Percentiles rank a stretch among this genome's conserved stretches.
Evolutionary conservation across 1,140 invertebrate species (phyloP).

Genomic region (Bilobella aurantiaca): DNA sequence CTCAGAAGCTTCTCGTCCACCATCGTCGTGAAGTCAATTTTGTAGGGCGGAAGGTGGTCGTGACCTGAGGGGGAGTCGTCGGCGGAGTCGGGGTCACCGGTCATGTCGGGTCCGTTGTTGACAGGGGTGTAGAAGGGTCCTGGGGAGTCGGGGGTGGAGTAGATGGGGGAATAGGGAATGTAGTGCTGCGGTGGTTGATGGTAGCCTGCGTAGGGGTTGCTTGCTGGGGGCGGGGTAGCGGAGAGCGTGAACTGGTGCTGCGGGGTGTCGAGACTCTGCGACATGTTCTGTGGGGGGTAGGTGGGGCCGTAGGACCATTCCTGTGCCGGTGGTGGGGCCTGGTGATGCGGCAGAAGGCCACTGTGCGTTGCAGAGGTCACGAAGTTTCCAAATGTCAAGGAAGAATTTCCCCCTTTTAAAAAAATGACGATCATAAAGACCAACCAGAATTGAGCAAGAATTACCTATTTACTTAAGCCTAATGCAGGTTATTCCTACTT

Average conservation of each 20-base stretch:
- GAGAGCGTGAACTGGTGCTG: conserved; percentile 10
- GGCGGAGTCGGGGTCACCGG: not conserved
- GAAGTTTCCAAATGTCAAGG: conserved; percentile 7
- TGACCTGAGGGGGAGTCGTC: not conserved
- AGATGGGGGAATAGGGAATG: conserved; percentile 19
- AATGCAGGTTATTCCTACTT: no score
- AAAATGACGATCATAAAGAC: not conserved
- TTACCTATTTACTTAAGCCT: no score
- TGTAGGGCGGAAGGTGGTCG: conserved; percentile 20
- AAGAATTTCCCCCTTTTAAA: conserved; percentile 3
- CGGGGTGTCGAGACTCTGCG: conserved; percentile 4
- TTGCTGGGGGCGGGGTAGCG: conserved; percentile 1
- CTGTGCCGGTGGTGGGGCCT: conserved; percentile 14
- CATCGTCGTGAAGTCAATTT: conserved; percentile 27
- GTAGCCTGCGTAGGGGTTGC: no score
- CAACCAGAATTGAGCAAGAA: not conserved
- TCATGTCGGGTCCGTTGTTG: not conserved
- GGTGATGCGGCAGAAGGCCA: conserved; percentile 18
- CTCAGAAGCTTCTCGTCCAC: conserved; percentile 25
- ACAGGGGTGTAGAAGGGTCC: not conserved
- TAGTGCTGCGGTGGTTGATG: conserved; percentile 18
- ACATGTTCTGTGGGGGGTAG: not conserved
- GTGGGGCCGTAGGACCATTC: conserved; percentile 25
- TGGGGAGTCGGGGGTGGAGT: not conserved
- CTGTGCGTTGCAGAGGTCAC: not conserved